Base-by-base conservation (phyloP, 1,140 invertebrate species). In the Dinoponera quadriceps region DNA sequence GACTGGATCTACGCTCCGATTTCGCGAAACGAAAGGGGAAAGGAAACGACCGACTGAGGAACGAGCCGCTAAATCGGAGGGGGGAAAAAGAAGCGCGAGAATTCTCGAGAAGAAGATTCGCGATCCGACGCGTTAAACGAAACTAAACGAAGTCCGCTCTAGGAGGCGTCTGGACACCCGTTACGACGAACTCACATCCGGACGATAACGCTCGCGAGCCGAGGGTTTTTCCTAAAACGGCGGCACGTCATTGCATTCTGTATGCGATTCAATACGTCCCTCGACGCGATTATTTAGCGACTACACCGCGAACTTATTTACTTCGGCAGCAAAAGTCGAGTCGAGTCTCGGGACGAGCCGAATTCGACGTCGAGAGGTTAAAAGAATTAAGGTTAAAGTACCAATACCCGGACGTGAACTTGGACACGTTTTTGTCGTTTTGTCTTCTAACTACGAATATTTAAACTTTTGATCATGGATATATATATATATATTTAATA, bases 81-180 rank as follows among this genome's bases (percentile, higher is more conserved):
- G 14, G 13, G 29, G 20, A 14, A 44, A n/a, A 59, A 20, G 44
- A 82, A 82, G 44, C 69, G 60, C 38, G 22, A 83, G 13, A 78
- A 68, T 25, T 27, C 71, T 55, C 5, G 44, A 25, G 62, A 51
- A 7, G 14, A 44, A 44, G 51, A n/a, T n/a, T 29, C 49, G 20
- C 68, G 55, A 71, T 59, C 3, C 59, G 33, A 38, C 20, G 27
- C 13, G 44, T 29, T 75, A 51, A 78, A 78, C 1, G n/a, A 80
- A 80, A 80, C 65, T 80, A 71, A 78, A 1, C 27, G 18, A 68
- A 66, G 22, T 69, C 65, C 44, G 75, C 75, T 80, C 51, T 27
- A n/a, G 75, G 75, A 80, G 75, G 63, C 22, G 22, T 57, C n/a
- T 29, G 9, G 22, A 57, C 22, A 78, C 7, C n/a, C 33, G 33